phyloP scores from a whole-genome alignment of 1,140 invertebrate genomes.

The Epicauta chinensis region DNA sequence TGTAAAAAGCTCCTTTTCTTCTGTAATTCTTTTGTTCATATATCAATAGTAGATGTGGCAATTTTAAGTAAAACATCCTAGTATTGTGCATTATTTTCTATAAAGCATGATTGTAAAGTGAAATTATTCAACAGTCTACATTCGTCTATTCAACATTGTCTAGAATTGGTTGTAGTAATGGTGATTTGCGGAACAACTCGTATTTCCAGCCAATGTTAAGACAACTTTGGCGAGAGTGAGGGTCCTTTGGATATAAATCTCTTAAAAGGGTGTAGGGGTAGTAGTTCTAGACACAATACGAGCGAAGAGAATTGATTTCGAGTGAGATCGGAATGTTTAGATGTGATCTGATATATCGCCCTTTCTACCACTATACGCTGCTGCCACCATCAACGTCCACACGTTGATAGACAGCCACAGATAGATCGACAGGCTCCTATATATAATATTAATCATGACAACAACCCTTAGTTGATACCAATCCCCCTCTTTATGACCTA shows the following conservation, averaged over 20 bases:
- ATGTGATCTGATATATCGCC: constrained; percentile 25
- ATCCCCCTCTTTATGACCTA: too few species aligned
- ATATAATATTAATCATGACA: constrained; percentile 13
- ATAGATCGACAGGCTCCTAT: constrained; percentile 2
- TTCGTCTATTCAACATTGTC: too few species aligned
- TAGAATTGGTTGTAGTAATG: neutral
- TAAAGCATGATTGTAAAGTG: too few species aligned
- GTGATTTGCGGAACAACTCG: constrained; percentile 19
- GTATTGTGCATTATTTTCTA: too few species aligned
- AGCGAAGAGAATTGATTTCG: constrained; percentile 26
- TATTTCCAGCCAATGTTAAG: constrained; percentile 24
- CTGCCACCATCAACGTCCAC: constrained; percentile 15
- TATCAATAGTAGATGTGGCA: too few species aligned
- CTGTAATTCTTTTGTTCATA: too few species aligned
- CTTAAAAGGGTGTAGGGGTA: constrained; percentile 4
- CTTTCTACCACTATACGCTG: too few species aligned
- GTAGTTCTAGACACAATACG: constrained; percentile 21
- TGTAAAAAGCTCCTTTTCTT: too few species aligned
- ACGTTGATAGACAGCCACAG: constrained; percentile 12
- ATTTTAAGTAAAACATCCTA: too few species aligned
- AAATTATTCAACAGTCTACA: too few species aligned
- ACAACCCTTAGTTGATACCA: neutral
- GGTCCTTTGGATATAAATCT: constrained; percentile 26
- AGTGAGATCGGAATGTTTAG: constrained; percentile 26
- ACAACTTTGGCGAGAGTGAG: constrained; percentile 24